Evolutionary conservation across 2,113 vertebrate genomes (phyloP).

Genomic region (Channa maculata): DNA sequence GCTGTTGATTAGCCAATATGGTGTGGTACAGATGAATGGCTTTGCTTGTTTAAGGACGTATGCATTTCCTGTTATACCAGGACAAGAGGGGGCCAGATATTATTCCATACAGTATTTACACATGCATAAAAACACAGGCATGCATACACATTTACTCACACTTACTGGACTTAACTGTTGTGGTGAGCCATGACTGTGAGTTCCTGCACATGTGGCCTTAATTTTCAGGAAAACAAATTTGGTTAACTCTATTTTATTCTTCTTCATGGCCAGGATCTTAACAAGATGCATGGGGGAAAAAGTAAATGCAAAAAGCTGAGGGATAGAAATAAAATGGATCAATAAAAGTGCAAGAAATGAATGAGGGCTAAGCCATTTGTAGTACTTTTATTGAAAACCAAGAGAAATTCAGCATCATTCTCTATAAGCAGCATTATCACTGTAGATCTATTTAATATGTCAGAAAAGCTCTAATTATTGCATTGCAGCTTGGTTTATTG

Average conservation of each 20-base stretch:
- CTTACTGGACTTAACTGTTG: conserved; percentile 68
- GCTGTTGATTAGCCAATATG: conserved; percentile 43
- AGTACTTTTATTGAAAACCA: conserved; percentile 10
- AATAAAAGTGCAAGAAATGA: conserved; percentile 32
- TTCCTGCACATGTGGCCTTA: conserved; percentile 77
- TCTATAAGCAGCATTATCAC: neutral
- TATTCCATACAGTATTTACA: conserved; percentile 61
- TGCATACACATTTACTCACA: conserved; percentile 37
- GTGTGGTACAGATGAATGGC: conserved; percentile 46
- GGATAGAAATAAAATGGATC: conserved; percentile 13
- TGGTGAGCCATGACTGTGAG: conserved; percentile 73
- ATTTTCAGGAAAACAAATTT: conserved; percentile 75
- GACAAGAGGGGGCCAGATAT: conserved; percentile 62
- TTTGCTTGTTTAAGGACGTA: conserved; percentile 63
- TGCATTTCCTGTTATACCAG: conserved; percentile 65
- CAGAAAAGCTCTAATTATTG: neutral
- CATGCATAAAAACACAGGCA: neutral
- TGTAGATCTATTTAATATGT: conserved; percentile 6
- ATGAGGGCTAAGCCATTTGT: conserved; percentile 21
- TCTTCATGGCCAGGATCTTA: conserved; percentile 50
- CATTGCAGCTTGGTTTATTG: neutral
- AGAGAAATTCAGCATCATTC: conserved; percentile 8
- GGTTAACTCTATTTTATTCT: conserved; percentile 74
- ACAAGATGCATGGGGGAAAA: conserved; percentile 28
- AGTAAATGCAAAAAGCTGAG: too few species aligned